Base-by-base conservation (phyloP, 1,140 invertebrate genomes). In the Sycophila sp. region DNA sequence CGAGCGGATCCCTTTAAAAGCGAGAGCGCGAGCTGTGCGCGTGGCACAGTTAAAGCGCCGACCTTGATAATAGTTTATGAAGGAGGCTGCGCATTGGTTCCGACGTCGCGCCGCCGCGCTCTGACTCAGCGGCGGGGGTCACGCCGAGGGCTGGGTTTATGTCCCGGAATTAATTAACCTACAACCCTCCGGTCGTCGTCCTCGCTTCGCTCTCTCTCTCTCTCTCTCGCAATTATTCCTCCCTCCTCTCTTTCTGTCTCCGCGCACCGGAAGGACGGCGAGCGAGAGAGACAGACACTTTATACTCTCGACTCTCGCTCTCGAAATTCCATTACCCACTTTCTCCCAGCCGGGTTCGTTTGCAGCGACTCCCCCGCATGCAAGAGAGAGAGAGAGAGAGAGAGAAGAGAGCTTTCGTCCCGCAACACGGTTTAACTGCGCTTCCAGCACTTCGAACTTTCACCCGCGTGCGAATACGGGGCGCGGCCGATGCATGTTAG, bases 31-130 rank as follows among this genome's bases (percentile, higher is more conserved):
- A n/a, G n/a, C n/a, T n/a, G 36, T 62, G 73, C 76, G 75, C 70
- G 77, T 82, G 83, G 78, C 82, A 82, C 80, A 83, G 80, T 83
- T 83, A 80, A 80, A 83, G 74, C 74, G 73, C 72, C 77, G 81
- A 83, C 82, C 80, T 85, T 85, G 81, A 81, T 85, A 83, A 83
- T 83, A 85, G 80, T 83, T 83, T 84, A 83, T 81, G 80, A 84
- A 83, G 74, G 68, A 74, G 72, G 74, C 74, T 73, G 72, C 28
- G 58, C 49, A 51, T 47, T 58, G 65, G 51, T 55, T 19, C 19
- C 19, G 32, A 64, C 63, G 36, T 26, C 24, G 17, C 19, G 38
- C 15, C 10, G 22, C 66, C 15, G 53, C 34, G 4, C 19, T 26
- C n/a, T n/a, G n/a, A n/a, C n/a, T n/a, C n/a, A 53, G 17, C 34